Conservation (phyloP, 1,140 invertebrate genomes). For the Rhysida immarginata region DNA sequence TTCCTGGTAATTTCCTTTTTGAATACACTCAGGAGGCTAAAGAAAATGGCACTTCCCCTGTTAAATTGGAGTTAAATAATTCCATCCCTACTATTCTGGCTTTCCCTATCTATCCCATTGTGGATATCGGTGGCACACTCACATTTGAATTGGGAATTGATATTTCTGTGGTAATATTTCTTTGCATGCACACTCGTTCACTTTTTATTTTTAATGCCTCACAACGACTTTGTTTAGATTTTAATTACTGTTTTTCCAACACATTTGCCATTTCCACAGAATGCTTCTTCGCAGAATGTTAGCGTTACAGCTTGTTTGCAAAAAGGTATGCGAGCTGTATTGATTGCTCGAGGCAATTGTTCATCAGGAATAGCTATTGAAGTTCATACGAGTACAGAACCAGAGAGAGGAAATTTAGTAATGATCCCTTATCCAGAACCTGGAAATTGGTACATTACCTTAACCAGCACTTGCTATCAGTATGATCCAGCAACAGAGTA, state of each 20-base stretch:
- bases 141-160: conserved; percentile 19
- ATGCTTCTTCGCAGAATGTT: conserved; percentile 7
- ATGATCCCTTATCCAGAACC: conserved; percentile 11
- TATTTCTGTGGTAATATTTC: conserved; percentile 17
- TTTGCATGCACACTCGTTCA: too few species aligned
- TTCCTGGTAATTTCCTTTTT: conserved; percentile 19
- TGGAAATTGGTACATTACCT: conserved; percentile 11
- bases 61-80: conserved; percentile 18
- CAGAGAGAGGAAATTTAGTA: not conserved
- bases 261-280: conserved; percentile 2
- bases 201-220: too few species aligned
- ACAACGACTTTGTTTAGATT: too few species aligned
- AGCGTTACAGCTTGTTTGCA: conserved; percentile 9
- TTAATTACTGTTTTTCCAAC: too few species aligned
- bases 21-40: conserved; percentile 15
- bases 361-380: not conserved
- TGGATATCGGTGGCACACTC: conserved; percentile 22
- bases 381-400: conserved; percentile 4
- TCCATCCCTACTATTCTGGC: conserved; percentile 16
- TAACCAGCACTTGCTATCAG: conserved; percentile 1
- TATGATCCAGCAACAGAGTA: too few species aligned
- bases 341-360: not conserved
- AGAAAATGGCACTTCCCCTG: conserved; percentile 16
- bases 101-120: conserved; percentile 17
- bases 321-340: not conserved